Percentiles rank a stretch among this genome's conserved stretches.
phyloP scores from a whole-genome alignment of 2,888 invertebrate species.

The Agrotis segetum region DNA sequence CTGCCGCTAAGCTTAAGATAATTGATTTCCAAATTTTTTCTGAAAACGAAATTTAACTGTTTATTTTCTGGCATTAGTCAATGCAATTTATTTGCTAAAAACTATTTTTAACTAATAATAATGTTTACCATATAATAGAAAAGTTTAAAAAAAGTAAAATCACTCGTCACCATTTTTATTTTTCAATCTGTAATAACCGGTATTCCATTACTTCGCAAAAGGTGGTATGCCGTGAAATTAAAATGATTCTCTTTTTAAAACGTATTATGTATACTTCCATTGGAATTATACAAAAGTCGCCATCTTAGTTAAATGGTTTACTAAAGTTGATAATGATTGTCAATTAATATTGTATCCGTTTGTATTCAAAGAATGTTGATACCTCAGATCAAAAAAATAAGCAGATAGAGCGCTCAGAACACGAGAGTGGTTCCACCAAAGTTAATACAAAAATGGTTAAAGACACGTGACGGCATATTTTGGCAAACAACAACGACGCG shows the following conservation, averaged over 20 bases:
- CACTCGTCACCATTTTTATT: not conserved
- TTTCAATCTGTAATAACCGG: not conserved
- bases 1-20: too few species aligned
- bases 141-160: conserved; percentile 1
- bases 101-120: too few species aligned
- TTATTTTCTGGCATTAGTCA: not conserved
- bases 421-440: too few species aligned
- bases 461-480: too few species aligned
- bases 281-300: conserved; percentile 8
- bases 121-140: not conserved
- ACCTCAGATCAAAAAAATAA: too few species aligned
- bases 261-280: not conserved
- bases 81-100: conserved; percentile 20
- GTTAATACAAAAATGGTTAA: too few species aligned
- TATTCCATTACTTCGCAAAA: conserved; percentile 19
- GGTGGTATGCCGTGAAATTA: conserved; percentile 33
- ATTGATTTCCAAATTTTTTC: conserved; percentile 15
- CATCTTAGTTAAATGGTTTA: conserved; percentile 23
- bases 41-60: not conserved
- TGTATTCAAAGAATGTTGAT: conserved; percentile 52
- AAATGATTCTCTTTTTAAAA: conserved; percentile 31
- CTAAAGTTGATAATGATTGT: conserved; percentile 33
- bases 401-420: too few species aligned
- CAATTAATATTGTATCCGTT: conserved; percentile 50
- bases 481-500: too few species aligned